A percentile compares a stretch with the other conserved stretches of the same genome.
Evolutionary conservation across 2,888 invertebrate genomes (phyloP).

Genomic region (Andrena dorsata): DNA sequence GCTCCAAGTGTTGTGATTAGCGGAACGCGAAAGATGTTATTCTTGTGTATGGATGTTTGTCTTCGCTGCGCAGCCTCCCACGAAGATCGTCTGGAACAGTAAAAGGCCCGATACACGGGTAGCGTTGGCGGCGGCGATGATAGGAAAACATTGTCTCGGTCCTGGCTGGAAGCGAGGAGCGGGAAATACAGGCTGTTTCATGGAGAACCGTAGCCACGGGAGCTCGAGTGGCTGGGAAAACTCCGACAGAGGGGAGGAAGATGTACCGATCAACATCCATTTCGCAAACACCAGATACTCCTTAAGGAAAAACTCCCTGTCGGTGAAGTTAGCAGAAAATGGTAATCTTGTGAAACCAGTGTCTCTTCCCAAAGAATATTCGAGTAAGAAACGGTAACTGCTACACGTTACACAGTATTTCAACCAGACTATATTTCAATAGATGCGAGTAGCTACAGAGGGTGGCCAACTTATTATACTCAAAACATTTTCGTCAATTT

Average conservation of each 20-base stretch:
- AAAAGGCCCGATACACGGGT: conserved; percentile 64
- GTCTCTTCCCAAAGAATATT: too few species aligned
- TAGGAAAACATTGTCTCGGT: conserved; percentile 56
- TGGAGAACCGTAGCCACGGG: neutral
- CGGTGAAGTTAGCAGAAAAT: neutral
- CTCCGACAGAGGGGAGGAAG: neutral
- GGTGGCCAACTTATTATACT: too few species aligned
- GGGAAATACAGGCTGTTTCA: neutral
- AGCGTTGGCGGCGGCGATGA: conserved; percentile 44
- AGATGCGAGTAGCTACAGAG: too few species aligned
- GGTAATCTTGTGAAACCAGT: too few species aligned
- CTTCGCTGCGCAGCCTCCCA: conserved; percentile 76
- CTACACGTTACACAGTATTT: too few species aligned
- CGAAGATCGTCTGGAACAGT: conserved; percentile 75
- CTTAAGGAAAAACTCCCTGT: neutral
- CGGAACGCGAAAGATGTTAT: conserved; percentile 78
- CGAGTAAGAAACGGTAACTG: too few species aligned
- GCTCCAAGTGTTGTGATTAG: conserved; percentile 77
- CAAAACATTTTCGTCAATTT: too few species aligned
- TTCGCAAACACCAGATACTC: neutral
- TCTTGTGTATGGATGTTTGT: conserved; percentile 82
- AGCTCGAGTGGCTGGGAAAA: neutral
- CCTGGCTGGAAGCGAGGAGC: neutral
- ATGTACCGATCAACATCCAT: neutral
- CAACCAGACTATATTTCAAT: too few species aligned